phyloP scores from a whole-genome alignment of 1,140 invertebrate species.

The Nephila pilipes region DNA sequence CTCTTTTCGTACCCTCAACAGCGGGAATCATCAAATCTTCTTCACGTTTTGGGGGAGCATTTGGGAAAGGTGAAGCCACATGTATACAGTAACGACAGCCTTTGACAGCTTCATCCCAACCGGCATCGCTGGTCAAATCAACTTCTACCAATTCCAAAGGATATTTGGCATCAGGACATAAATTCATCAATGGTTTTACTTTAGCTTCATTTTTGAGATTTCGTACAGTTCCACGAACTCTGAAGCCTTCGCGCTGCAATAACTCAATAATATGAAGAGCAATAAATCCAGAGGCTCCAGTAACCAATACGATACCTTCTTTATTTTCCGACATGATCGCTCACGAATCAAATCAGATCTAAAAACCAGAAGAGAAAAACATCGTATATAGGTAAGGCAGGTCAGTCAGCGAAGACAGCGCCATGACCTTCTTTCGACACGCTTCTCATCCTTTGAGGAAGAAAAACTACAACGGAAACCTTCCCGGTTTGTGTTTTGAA shows the following conservation, averaged over 20 bases:
- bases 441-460: constrained; percentile 25
- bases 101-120: constrained; percentile 82
- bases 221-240: constrained; percentile 84
- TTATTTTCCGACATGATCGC: constrained; percentile 73
- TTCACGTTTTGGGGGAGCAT: constrained; percentile 78
- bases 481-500: constrained; percentile 2
- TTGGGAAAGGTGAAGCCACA: constrained; percentile 84
- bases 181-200: constrained; percentile 80
- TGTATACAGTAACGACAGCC: constrained; percentile 84
- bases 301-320: constrained; percentile 82
- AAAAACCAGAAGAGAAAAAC: constrained; percentile 9
- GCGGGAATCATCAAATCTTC: constrained; percentile 83
- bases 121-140: constrained; percentile 80
- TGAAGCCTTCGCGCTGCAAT: constrained; percentile 82
- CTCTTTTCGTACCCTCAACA: constrained; percentile 84
- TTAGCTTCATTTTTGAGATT: constrained; percentile 82
- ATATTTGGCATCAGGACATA: constrained; percentile 81
- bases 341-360: constrained; percentile 42
- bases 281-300: constrained; percentile 84
- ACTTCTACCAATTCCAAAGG: constrained; percentile 83
- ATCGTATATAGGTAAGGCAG: constrained; percentile 39
- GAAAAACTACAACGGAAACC: constrained; percentile 24
- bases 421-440: constrained; percentile 71
- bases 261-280: constrained; percentile 84
- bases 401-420: constrained; percentile 70